Evolutionary conservation across 2,797 vertebrate species (phyloP), one percentile per base, ranked within the genome.

Genomic region (Amazona ochrocephala): DNA sequence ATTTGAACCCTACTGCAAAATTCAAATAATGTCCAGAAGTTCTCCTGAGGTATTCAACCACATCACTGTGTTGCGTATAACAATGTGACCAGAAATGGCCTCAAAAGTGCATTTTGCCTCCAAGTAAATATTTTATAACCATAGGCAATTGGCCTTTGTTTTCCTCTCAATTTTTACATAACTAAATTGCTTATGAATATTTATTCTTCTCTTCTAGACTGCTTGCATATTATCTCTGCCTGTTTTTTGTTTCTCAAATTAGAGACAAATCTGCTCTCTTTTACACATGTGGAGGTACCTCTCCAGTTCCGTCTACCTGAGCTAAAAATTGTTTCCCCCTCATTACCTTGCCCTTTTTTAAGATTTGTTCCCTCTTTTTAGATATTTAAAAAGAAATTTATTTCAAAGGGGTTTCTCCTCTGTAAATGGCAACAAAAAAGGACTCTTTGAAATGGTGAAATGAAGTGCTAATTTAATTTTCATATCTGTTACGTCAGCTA

Each of bases 1-100:
- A 92, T 80, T 77, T 84, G 39, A 84, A 80, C 79, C 48, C 48
- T 53, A 53, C 60, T 80, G 81, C 51, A 75, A 70, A 95, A 93
- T 87, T 94, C 37, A 90, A 92, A 87, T 79, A 71, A 61, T 39
- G 37, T 82, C 92, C 56, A 54, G 51, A 60, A 61, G 21, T 60
- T 90, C 37, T 94, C 30, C 44, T 56, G 51, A 93, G 45, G 26
- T 90, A 48, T 87, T 93, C 51, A 64, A 18, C 27, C 29, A 30
- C 23, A 65, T 45, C 65, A 50, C 41, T 34, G 1, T 26, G 10
- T n/a, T 71, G 34, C 32, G 50, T 24, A 64, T 26, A 71, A 29
- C 30, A 9, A 20, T 22, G 17, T 42, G 80, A 85, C 51, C 48
- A 76, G 45, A 77, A 81, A 60, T 74, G 29, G 29, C 50, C 45